A percentile compares a stretch with the other conserved stretches of the same genome.
Evolutionary conservation across 2,113 vertebrate genomes (phyloP).

Genomic region (Falcunculus frontatus): DNA sequence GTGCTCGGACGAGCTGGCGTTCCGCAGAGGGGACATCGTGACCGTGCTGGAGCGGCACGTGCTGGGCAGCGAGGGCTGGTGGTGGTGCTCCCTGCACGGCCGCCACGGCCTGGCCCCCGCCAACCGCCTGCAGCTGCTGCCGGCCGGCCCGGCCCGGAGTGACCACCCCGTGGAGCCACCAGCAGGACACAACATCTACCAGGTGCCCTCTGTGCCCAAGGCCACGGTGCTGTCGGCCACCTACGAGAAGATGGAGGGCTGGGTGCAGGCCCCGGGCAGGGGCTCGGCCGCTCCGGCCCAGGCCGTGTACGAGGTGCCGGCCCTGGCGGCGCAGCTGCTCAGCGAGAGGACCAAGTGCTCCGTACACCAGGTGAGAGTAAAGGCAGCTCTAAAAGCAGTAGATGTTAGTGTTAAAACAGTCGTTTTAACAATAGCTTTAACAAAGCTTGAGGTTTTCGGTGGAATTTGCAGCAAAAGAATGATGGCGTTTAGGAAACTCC

Average conservation of each 20-base stretch:
- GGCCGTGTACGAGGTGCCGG: conserved; percentile 53
- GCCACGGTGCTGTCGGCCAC: background rate
- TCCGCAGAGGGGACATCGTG: conserved; percentile 87
- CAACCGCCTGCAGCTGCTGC: conserved; percentile 84
- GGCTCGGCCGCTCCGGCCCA: background rate
- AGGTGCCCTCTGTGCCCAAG: conserved; percentile 62
- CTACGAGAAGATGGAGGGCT: conserved; percentile 82
- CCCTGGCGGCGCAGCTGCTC: conserved; percentile 50
- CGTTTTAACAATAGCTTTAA: too few relatives aligned
- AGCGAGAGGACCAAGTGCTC: conserved; percentile 64
- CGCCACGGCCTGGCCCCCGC: conserved; percentile 87
- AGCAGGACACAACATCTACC: conserved; percentile 66
- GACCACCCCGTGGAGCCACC: background rate
- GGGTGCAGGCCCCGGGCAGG: conserved; percentile 68
- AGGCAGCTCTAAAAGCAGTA: background rate
- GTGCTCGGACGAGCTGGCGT: conserved; percentile 87
- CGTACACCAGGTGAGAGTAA: conserved; percentile 65
- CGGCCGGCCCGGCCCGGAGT: background rate
- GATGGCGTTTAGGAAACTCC: background rate
- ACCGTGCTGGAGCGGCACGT: conserved; percentile 79
- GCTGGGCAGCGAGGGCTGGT: conserved; percentile 84
- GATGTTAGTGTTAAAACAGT: accelerated
- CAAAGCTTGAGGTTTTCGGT: background rate
- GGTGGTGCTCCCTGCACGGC: conserved; percentile 86
- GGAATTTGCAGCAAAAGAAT: background rate